Evolutionary conservation across 2,113 vertebrate genomes (phyloP), one percentile per base, ranked within the genome.

Genomic region (Nothoprocta perdicaria): DNA sequence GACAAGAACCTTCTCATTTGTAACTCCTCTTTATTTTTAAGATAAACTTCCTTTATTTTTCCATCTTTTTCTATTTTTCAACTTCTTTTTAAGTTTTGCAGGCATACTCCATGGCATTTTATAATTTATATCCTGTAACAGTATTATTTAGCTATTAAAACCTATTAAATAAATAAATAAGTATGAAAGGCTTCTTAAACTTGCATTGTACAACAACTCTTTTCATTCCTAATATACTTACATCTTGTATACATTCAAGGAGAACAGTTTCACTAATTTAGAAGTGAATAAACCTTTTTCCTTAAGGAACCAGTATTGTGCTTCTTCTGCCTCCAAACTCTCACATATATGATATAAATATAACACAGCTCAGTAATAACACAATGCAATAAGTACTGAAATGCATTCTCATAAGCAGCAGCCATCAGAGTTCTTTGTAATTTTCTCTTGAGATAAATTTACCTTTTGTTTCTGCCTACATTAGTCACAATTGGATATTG

Each of bases 401-500:
- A 50, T 79, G 2, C 22, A 65, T 84, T 91, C 13, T 85, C 16
- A 50, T 40, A 91, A 87, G 21, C 33, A 93, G 78, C 43, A 75
- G 10, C 61, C 43, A 26, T 77, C 86, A 90, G 96, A 91, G 93
- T 88, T 94, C 78, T 89, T 92, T 73, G 48, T 7, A 6, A 89
- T 95, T 96, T 84, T 91, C 58, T 95, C 71, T 93, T 88, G 48
- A 90, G 92, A 88, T 76, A 95, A 96, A 95, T 95, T 80, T 89
- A 58, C 50, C 14, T 91, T 94, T 88, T 76, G 29, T 84, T 93
- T 95, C 74, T 94, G 66, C 43, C 75, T 95, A 77, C 81, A 62
- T 92, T 95, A 94, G 95, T 97, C 84, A 92, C 67, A 94, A 92
- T 79, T 90, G 91, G n/a, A 46, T 96, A 95, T 77, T 50, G 23